Evolutionary conservation across 1,140 invertebrate species (phyloP), one percentile per base, ranked within the genome.

Genomic region (Aphelenchoides fujianensis): DNA sequence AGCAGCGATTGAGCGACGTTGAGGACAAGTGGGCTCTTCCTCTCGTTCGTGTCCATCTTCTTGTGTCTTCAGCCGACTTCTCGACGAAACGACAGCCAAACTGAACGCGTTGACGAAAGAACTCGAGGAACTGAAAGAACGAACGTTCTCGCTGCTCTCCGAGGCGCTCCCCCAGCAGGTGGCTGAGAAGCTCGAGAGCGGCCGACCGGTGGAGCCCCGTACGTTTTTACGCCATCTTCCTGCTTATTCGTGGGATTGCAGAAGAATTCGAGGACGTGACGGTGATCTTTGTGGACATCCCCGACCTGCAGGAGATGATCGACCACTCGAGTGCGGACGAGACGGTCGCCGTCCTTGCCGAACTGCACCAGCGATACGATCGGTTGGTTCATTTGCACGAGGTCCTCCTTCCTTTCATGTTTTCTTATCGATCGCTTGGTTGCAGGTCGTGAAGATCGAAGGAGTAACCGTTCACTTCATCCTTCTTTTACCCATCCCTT

Each of bases 1-100:
- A 98, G 85, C 94, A 96, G 85, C 96, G 96, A 85, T 93, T 96
- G 86, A 94, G 93, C 0, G 95, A 97, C 85, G 97, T 96, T 86
- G 94, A 97, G 85, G 87, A 69, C 64, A 68, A 69, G 67, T 69
- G 16, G 2, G 67, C 16, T 69, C 69, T 28, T 1, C n/a, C n/a
- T n/a, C n/a, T 48, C 12, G 41, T 48, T 23, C 12, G 23, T 16
- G 41, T 48, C 23, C 41, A n/a, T 61, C 16, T 12, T 16, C 53
- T 53, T 61, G 12, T 16, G 12, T n/a, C 12, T 53, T 97, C 32
- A 78, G 71, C 54, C 53, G 76, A 7, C 77, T 95, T 85, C 87
- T 97, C 75, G 94, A 97, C 85, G 89, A 96, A 66, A 88, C 96
- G 2, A 97, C 94, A 1, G 94, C 97, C 84, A 94, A 96, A 85